phyloP scores from a whole-genome alignment of 1,140 invertebrate species.

The Lordiphosa collinella region DNA sequence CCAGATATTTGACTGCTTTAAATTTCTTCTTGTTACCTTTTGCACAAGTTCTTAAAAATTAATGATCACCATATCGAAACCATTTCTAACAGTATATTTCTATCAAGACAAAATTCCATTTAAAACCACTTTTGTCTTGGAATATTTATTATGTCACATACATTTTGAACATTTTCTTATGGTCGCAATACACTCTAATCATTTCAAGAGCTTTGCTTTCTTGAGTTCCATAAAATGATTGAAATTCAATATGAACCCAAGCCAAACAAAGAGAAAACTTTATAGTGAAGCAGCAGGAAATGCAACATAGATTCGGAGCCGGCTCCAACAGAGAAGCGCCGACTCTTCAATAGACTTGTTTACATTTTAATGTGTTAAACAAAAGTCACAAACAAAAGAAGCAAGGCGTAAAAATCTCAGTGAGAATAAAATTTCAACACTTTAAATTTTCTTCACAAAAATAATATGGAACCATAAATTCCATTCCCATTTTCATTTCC shows the following conservation, averaged over 20 bases:
- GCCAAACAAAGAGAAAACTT: neutral
- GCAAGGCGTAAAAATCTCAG: constrained; percentile 45
- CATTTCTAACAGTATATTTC: no score
- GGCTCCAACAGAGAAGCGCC: constrained; percentile 5
- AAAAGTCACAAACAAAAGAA: constrained; percentile 25
- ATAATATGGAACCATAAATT: constrained; percentile 50
- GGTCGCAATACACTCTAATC: no score
- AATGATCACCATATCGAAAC: no score
- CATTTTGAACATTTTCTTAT: no score
- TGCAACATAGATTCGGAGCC: neutral
- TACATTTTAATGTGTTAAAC: constrained; percentile 51
- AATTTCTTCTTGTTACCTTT: no score
- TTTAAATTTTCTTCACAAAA: constrained; percentile 25
- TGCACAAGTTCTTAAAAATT: no score
- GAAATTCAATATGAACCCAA: constrained; percentile 52
- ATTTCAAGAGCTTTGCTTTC: no score
- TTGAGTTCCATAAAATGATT: constrained; percentile 15
- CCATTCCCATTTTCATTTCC: constrained; percentile 43
- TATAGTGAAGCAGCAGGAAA: constrained; percentile 19
- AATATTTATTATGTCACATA: no score
- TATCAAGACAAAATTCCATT: no score
- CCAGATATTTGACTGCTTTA: no score
- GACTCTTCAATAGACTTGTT: constrained; percentile 47
- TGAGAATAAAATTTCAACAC: constrained; percentile 66
- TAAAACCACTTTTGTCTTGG: no score